A percentile compares a stretch with the other conserved stretches of the same genome.
Evolutionary conservation across 2,797 vertebrate genomes (phyloP).

Genomic region (Phrynocephalus forsythii): DNA sequence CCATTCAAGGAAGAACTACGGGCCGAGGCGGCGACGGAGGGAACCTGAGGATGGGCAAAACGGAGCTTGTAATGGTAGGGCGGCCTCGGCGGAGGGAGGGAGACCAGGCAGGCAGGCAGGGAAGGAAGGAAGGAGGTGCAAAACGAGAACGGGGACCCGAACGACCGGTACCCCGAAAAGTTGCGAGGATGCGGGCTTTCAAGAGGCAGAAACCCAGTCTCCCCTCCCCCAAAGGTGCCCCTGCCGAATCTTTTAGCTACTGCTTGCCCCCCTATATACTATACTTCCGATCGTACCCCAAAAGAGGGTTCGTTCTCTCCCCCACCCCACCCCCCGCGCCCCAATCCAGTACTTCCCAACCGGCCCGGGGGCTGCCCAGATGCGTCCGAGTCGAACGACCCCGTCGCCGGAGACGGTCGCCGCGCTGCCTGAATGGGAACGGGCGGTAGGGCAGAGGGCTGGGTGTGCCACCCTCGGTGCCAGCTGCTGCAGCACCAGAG

Average conservation of each 20-base stretch:
- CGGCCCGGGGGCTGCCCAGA: too few species aligned
- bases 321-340: too few species aligned
- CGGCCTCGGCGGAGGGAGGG: neutral
- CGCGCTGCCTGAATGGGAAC: too few species aligned
- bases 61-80: conserved; percentile 28
- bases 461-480: too few species aligned
- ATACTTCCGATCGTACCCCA: neutral
- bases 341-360: too few species aligned
- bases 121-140: neutral
- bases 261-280: too few species aligned
- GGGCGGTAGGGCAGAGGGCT: too few species aligned
- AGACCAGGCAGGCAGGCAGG: rapidly evolving
- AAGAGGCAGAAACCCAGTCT: neutral
- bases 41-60: conserved; percentile 14
- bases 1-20: neutral
- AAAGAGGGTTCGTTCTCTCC: too few species aligned
- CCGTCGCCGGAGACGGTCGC: too few species aligned
- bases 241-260: neutral
- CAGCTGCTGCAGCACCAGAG: too few species aligned
- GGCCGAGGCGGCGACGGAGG: neutral
- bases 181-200: neutral
- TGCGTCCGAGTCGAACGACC: too few species aligned
- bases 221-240: too few species aligned
- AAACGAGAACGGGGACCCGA: neutral
- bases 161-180: neutral